Evolutionary conservation across 2,888 invertebrate species (phyloP), one percentile per base, ranked within the genome.

Genomic region (Caenorhabditis panamensis): DNA sequence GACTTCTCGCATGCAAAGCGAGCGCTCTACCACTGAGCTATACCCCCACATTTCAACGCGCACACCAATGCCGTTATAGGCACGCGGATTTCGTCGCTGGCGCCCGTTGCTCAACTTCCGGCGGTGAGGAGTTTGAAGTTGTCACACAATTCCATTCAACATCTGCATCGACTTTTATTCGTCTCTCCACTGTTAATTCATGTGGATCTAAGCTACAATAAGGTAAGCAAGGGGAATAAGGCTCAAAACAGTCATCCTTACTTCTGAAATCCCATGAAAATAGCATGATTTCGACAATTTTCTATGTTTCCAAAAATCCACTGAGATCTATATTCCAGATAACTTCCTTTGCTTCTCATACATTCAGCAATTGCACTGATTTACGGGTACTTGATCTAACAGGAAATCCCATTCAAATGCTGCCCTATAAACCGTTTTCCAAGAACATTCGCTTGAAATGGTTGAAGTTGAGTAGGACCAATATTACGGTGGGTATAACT

Each of bases 11-110:
- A 86, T 86, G 85, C 85, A 83, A 86, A 86, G 86, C 80, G 86
- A 86, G 85, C 85, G 85, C 86, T 86, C 86, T 86, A 86, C 86
- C 85, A 77, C 86, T 86, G 86, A 86, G 85, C 86, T 85, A 85
- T 84, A 85, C 80, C 84, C 84, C 84, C 84, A 82, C 80, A 80
- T 81, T 76, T 77, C 78, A 82, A 81, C 80, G 64, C 84, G 76
- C 79, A 20, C 24, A 37, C 36, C 26, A 1, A 11, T 58, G 47
- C 44, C 18, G 36, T 71, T 84, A 18, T 56, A 86, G 86, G 75
- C 41, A 89, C 88, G 11, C 64, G 37, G 3, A 49, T 89, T 13
- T 18, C 31, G 0, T 85, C 85, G 11, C 73, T 86, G 6, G 36
- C 87, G 3, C 71, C 82, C 4, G 56, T 88, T 54, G 82, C 85